Base-by-base conservation (phyloP, 2,888 invertebrate species). In the Alloscopus bannaensis region DNA sequence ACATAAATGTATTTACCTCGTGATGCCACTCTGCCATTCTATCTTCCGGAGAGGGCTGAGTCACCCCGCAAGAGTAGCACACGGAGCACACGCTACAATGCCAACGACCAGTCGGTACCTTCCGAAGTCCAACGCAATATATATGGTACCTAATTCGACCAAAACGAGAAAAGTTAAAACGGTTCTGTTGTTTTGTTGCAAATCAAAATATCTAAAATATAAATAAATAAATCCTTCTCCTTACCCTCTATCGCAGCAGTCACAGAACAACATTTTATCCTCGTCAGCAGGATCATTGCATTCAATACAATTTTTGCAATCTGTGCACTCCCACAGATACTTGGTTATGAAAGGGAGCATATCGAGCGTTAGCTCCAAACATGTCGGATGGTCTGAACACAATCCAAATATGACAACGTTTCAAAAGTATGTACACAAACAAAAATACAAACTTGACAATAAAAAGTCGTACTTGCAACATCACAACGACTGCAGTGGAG, bases 191-290 rank as follows among this genome's bases (percentile, higher is more conserved):
- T n/a, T n/a, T n/a, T n/a, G n/a, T n/a, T n/a, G n/a, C n/a, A n/a
- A n/a, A n/a, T 36, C 13, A 36, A 6, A 6, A 36, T 36, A 6
- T 8, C 6, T 36, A 13, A 36, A 36, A 36, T 8, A 36, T 36
- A 36, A 8, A 36, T 6, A 8, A 13, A 13, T 47, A 47, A 47
- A n/a, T 11, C 8, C 8, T 47, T 20, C 16, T n/a, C 18, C 87
- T 86, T 87, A 90, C 89, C 97, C 97, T 87, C 97, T 91, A 90
- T 97, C 97, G 89, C 97, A 98, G 87, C 94, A 93, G 89, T 97
- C 97, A 89, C 97, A 98, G 89, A 94, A 96, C 87, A 97, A 91
- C 95, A 97, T 96, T 89, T 95, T 94, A 87, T 95, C 95, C 90
- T 94, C 95, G 88, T 94, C 94, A 84, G 93, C 93, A 40, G 94